Conservation (phyloP, 2,797 vertebrate genomes). For the Ceryle rudis region DNA sequence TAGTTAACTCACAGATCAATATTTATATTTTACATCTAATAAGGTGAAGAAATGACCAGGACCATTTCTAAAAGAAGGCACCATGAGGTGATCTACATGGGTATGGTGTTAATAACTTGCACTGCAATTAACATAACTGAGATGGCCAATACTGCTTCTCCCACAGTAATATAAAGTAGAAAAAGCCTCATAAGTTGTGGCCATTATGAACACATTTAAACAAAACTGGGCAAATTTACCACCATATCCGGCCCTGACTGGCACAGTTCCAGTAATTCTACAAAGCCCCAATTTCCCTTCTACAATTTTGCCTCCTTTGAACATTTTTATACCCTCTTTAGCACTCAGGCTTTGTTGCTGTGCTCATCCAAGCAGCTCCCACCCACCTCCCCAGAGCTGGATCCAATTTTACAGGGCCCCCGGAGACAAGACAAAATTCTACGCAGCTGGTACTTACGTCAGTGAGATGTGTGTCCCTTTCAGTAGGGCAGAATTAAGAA, state of each 20-base stretch:
- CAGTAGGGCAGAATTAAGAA: not conserved
- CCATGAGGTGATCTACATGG: fast-evolving
- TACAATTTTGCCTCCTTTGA: not conserved
- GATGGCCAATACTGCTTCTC: not conserved
- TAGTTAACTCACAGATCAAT: not conserved
- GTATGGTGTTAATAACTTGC: not conserved
- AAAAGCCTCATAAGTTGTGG: not conserved
- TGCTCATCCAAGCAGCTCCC: not conserved
- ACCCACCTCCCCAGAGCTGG: not conserved
- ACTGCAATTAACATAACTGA: not conserved
- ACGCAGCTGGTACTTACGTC: not conserved
- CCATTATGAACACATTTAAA: not conserved
- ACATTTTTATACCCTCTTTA: not conserved
- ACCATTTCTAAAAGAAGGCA: not conserved
- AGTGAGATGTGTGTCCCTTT: not conserved
- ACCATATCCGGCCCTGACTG: not conserved
- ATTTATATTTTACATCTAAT: not conserved
- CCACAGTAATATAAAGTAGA: not conserved
- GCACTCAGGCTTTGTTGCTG: not conserved
- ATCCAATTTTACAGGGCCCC: not conserved
- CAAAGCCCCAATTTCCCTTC: not conserved
- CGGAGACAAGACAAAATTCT: not conserved
- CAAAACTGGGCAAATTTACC: not conserved
- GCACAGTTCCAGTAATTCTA: not conserved
- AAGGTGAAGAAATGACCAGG: not conserved